These are phyloP conservation scores for Leptinotarsa texana DNA, from an alignment of 1,140 invertebrate species.

Conservation along the genomic window DNA sequence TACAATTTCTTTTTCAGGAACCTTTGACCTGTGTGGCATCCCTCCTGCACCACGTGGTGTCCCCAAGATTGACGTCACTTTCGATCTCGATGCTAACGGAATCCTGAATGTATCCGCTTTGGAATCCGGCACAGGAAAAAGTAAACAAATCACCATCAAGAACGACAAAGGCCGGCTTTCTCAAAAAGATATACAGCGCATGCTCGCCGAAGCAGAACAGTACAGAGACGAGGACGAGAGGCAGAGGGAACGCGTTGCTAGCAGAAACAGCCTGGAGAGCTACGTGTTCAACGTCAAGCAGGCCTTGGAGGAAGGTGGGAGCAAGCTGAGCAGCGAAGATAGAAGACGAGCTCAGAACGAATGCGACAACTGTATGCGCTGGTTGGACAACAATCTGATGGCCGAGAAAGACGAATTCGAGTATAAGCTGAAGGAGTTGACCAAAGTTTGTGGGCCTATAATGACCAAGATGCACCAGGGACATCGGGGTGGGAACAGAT, in stretches of 20 bases:
- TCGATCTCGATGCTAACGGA: slow-evolving; percentile 65
- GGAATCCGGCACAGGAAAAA: slow-evolving; percentile 67
- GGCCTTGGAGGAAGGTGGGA: slow-evolving; percentile 47
- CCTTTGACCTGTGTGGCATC: slow-evolving; percentile 66
- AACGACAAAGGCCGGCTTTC: slow-evolving; percentile 63
- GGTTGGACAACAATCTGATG: slow-evolving; percentile 70
- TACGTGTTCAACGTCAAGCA: slow-evolving; percentile 69
- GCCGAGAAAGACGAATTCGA: slow-evolving; percentile 68
- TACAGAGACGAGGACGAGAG: slow-evolving; percentile 64
- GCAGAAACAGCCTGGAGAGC: slow-evolving; percentile 71
- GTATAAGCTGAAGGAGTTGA: slow-evolving; percentile 59
- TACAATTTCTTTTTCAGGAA: slow-evolving; percentile 47
- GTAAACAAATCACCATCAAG: slow-evolving; percentile 63
- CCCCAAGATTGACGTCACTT: slow-evolving; percentile 68
- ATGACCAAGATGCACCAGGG: slow-evolving; percentile 60
- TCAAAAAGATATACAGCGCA: slow-evolving; percentile 61
- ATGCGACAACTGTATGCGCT: slow-evolving; percentile 61
- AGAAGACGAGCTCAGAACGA: slow-evolving; percentile 57
- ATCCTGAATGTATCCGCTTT: slow-evolving; percentile 67
- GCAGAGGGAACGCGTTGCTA: slow-evolving; percentile 62
- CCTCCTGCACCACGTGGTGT: slow-evolving; percentile 61
- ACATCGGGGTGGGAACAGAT: slow-evolving; percentile 30
- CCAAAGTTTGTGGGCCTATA: slow-evolving; percentile 58
- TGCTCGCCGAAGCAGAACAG: slow-evolving; percentile 71
- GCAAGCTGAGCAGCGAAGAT: slow-evolving; percentile 53